Evolutionary conservation across 1,140 invertebrate genomes (phyloP).

Genomic region (Glossosoma conforme): DNA sequence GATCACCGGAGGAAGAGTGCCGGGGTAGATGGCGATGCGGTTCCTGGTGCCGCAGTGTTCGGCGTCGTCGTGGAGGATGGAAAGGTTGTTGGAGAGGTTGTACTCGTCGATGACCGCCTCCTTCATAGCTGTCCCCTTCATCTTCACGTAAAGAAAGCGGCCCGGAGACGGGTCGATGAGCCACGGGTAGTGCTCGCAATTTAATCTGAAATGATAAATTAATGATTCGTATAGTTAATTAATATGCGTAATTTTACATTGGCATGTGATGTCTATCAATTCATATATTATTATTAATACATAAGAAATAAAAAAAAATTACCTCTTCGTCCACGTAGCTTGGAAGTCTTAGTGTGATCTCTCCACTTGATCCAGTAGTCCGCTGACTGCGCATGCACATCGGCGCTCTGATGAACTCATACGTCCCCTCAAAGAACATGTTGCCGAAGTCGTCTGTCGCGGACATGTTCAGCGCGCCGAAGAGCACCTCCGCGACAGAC

Average conservation of each 20-base stretch:
- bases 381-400: slow-evolving; percentile 61
- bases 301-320: slow-evolving; percentile 32
- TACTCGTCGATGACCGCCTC: slow-evolving; percentile 48
- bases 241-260: no score
- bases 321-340: slow-evolving; percentile 61
- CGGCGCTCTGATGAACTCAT: slow-evolving; percentile 71
- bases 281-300: background rate
- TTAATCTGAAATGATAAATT: slow-evolving; percentile 60
- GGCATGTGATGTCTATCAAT: no score
- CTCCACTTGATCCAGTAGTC: slow-evolving; percentile 70
- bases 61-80: slow-evolving; percentile 45
- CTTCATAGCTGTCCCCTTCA: slow-evolving; percentile 58
- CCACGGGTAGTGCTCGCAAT: slow-evolving; percentile 72
- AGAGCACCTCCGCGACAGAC: slow-evolving; percentile 74
- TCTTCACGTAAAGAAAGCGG: slow-evolving; percentile 66
- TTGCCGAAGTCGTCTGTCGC: slow-evolving; percentile 77
- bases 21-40: slow-evolving; percentile 67
- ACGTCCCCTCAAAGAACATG: slow-evolving; percentile 76
- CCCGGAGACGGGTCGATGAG: slow-evolving; percentile 69
- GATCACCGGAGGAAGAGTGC: slow-evolving; percentile 57
- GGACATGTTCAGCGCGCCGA: slow-evolving; percentile 75
- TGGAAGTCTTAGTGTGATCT: slow-evolving; percentile 59
- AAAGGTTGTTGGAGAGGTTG: slow-evolving; percentile 47
- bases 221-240: no score
- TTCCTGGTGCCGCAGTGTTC: slow-evolving; percentile 63